Percentiles rank a stretch among this genome's conserved stretches.
Conservation (phyloP, 2,113 vertebrate genomes). For the Pseudorectes ferrugineus region DNA sequence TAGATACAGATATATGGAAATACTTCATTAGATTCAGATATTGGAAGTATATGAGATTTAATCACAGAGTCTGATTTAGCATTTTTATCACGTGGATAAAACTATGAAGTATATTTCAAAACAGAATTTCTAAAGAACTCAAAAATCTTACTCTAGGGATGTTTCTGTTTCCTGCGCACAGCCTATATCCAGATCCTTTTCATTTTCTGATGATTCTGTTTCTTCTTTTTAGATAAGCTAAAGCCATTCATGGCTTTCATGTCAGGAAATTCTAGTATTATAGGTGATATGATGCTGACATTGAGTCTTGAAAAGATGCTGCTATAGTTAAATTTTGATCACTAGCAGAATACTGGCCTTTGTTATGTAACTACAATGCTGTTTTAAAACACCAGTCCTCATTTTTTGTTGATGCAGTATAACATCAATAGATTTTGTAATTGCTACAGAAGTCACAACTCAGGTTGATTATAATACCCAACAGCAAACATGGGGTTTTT, state of each 20-base stretch:
- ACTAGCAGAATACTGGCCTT: background rate
- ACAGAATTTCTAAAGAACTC: background rate
- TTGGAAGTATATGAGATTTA: background rate
- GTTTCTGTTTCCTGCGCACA: background rate
- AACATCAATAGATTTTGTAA: background rate
- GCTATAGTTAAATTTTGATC: conserved; percentile 67
- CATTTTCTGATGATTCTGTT: background rate
- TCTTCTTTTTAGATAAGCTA: conserved; percentile 73
- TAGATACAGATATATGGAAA: background rate
- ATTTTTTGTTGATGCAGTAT: background rate
- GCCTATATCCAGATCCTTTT: background rate
- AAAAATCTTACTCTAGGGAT: background rate
- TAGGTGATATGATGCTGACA: conserved; percentile 79
- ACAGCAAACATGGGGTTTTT: rapidly evolving
- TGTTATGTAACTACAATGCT: background rate
- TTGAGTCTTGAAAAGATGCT: conserved; percentile 84
- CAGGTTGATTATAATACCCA: background rate
- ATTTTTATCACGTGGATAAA: background rate
- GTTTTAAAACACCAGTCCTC: background rate
- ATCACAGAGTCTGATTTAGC: background rate
- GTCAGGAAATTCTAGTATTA: conserved; percentile 80
- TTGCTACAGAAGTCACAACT: background rate
- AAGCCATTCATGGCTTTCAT: conserved; percentile 84
- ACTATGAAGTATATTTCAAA: background rate
- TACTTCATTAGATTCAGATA: background rate